Conservation (phyloP, 2,797 vertebrate species). For the Alfaro cultratus region DNA sequence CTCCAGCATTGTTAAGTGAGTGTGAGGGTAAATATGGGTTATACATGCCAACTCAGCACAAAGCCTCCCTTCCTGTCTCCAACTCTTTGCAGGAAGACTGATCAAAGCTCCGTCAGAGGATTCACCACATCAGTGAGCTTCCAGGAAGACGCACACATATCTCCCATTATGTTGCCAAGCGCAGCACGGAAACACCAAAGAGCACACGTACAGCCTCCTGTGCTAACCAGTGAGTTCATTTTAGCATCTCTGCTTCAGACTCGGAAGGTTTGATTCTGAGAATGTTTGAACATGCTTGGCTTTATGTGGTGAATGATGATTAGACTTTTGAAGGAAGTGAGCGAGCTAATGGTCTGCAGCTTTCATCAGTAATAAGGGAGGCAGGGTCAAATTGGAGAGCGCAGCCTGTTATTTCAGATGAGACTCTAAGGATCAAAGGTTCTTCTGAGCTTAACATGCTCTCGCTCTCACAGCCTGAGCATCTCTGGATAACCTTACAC, state of each 20-base stretch:
- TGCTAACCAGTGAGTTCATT: slow-evolving; percentile 20
- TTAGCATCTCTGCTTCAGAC: background rate
- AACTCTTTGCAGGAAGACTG: slow-evolving; percentile 57
- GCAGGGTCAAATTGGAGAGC: slow-evolving; percentile 25
- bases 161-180: slow-evolving; percentile 58
- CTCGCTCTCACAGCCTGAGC: slow-evolving; percentile 14
- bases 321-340: slow-evolving; percentile 32
- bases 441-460: slow-evolving; percentile 19
- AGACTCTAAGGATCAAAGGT: slow-evolving; percentile 67
- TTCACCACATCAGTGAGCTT: slow-evolving; percentile 50
- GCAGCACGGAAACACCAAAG: slow-evolving; percentile 15
- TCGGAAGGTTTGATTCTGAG: slow-evolving; percentile 11
- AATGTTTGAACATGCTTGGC: slow-evolving; percentile 26
- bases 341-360: slow-evolving; percentile 27
- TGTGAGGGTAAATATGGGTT: slow-evolving; percentile 53
- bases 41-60: slow-evolving; percentile 68
- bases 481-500: slow-evolving; percentile 36
- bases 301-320: slow-evolving; percentile 25
- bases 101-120: slow-evolving; percentile 67
- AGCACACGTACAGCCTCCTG: slow-evolving; percentile 17
- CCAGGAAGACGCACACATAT: slow-evolving; percentile 53
- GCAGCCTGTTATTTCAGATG: slow-evolving; percentile 61
- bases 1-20: slow-evolving; percentile 39
- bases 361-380: slow-evolving; percentile 67
- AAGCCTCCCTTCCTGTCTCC: slow-evolving; percentile 50